These are phyloP conservation scores for Zaprionus taronus DNA, from an alignment of 1,140 invertebrate genomes.

Conservation along the genomic window DNA sequence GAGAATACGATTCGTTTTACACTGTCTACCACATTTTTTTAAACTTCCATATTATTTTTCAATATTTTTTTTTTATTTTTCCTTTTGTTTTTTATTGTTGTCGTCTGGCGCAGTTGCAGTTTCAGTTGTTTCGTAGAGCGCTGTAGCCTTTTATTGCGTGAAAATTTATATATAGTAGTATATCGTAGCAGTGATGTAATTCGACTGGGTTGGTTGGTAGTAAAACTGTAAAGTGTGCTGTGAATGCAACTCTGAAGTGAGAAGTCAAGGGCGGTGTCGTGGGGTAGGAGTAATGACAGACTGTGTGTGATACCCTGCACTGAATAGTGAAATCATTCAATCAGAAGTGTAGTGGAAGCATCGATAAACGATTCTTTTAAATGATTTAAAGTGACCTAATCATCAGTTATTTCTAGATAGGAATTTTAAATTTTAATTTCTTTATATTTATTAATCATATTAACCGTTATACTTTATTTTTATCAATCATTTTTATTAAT, in stretches of 20 bases:
- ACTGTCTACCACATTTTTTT: slow-evolving; percentile 1
- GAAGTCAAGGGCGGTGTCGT: slow-evolving; percentile 42
- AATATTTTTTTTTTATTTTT: background rate
- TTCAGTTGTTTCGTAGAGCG: background rate
- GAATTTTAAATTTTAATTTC: too few species aligned
- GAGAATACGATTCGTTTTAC: background rate
- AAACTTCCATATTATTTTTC: slow-evolving; percentile 46
- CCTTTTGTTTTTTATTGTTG: slow-evolving; percentile 13
- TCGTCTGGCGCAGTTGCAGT: slow-evolving; percentile 31
- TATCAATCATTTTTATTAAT: too few species aligned
- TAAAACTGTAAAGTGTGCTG: slow-evolving; percentile 72
- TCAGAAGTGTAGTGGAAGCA: too few species aligned
- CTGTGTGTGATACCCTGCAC: slow-evolving; percentile 33
- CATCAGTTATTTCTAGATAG: too few species aligned
- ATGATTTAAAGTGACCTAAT: too few species aligned
- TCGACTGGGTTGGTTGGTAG: slow-evolving; percentile 51
- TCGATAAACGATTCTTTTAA: too few species aligned
- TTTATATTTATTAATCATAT: too few species aligned
- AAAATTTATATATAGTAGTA: slow-evolving; percentile 78
- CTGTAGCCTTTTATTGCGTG: slow-evolving; percentile 69
- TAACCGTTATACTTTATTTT: too few species aligned
- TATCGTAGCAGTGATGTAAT: slow-evolving; percentile 40
- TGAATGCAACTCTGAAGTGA: slow-evolving; percentile 75
- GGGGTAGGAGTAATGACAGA: slow-evolving; percentile 26
- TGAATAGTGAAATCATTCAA: too few species aligned